These are phyloP conservation scores for Trichosurus vulpecula DNA, from an alignment of 2,797 vertebrate genomes.

Conservation along the genomic window DNA sequence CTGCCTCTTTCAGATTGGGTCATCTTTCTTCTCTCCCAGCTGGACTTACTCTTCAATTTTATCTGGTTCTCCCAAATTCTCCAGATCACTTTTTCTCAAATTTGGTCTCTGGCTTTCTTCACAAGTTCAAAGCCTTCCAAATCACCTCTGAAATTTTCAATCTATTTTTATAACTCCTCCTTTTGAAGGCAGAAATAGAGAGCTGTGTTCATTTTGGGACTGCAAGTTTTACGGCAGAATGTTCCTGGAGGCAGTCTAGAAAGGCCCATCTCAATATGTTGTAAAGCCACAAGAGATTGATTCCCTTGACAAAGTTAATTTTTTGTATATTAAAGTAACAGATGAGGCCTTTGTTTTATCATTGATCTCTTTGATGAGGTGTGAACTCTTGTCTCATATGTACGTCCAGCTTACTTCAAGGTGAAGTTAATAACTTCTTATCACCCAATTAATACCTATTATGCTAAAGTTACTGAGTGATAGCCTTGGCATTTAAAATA, in stretches of 20 bases:
- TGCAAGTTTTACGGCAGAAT: neutral
- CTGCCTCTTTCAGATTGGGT: neutral
- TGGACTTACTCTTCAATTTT: neutral
- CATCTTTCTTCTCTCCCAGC: neutral
- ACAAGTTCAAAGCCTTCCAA: neutral
- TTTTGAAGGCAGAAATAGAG: neutral
- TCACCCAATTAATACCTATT: neutral
- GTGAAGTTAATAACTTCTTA: neutral
- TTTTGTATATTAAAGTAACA: neutral
- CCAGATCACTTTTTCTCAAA: neutral
- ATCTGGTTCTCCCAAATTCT: neutral
- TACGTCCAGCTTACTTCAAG: neutral
- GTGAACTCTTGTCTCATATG: neutral
- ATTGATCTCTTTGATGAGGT: neutral
- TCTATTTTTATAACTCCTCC: neutral
- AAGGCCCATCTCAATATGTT: neutral
- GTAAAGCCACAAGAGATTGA: neutral
- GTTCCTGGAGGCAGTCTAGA: neutral
- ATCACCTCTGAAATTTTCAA: neutral
- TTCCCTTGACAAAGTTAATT: neutral
- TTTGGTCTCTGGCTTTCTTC: neutral
- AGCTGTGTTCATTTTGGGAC: neutral
- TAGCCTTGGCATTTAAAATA: too few relatives aligned
- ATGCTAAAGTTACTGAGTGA: too few relatives aligned
- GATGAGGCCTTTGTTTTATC: neutral